These are phyloP conservation scores for Lamellibrachia luymesi DNA, from an alignment of 1,140 invertebrate species.

Conservation along the genomic window DNA sequence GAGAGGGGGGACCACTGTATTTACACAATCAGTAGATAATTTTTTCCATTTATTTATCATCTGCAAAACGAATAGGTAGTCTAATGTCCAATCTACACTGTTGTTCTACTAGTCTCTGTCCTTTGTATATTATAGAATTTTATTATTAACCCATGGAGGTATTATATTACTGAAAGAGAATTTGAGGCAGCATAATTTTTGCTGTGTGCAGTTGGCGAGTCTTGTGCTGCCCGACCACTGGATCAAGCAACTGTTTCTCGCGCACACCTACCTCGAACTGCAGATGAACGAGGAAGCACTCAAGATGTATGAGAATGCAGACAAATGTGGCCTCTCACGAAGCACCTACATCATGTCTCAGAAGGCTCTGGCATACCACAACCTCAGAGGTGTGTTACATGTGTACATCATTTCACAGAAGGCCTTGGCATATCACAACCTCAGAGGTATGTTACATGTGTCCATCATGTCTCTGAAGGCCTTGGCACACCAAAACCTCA, in stretches of 20 bases:
- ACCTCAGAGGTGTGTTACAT: background rate
- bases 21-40: conserved; percentile 2
- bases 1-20: background rate
- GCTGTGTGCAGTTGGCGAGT: conserved; percentile 61
- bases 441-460: background rate
- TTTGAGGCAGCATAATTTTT: background rate
- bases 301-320: conserved; percentile 75
- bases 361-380: conserved; percentile 70
- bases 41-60: too few relatives aligned
- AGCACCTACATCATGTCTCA: conserved; percentile 89
- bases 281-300: conserved; percentile 88
- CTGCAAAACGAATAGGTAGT: too few relatives aligned
- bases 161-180: too few relatives aligned
- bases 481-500: background rate
- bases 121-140: too few relatives aligned
- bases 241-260: conserved; percentile 92
- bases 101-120: too few relatives aligned
- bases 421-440: background rate
- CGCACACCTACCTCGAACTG: conserved; percentile 85
- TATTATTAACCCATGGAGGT: too few relatives aligned
- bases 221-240: conserved; percentile 82
- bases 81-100: too few relatives aligned
- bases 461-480: background rate
- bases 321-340: conserved; percentile 77
- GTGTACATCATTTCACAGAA: background rate